Percentiles rank a stretch among this genome's conserved stretches.
phyloP scores from a whole-genome alignment of 2,797 vertebrate genomes.

The Pangasius krempfi region DNA sequence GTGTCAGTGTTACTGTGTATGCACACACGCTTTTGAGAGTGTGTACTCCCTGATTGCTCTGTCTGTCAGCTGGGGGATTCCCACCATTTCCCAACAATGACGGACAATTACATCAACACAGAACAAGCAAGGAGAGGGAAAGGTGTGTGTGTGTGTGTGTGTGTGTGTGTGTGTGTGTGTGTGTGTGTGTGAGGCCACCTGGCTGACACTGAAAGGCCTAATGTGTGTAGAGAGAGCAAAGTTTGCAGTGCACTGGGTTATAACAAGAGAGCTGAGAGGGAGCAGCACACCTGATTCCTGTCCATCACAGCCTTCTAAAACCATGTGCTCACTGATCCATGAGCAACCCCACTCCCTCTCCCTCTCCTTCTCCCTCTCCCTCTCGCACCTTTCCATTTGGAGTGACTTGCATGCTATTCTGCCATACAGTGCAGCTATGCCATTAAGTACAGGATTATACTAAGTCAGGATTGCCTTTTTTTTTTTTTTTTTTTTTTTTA shows the following conservation, averaged over 20 bases:
- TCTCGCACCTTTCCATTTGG: background rate
- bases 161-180: background rate
- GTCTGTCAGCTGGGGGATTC: conserved; percentile 23
- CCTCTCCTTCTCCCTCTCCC: background rate
- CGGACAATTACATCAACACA: conserved; percentile 29
- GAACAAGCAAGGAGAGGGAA: background rate
- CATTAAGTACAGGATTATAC: background rate
- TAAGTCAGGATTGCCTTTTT: background rate
- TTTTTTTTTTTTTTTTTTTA: background rate
- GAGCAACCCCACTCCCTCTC: background rate
- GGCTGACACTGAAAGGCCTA: conserved; percentile 16
- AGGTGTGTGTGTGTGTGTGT: background rate
- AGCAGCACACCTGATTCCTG: conserved; percentile 29
- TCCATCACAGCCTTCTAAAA: background rate
- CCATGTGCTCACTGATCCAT: conserved; percentile 28
- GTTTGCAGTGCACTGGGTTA: background rate
- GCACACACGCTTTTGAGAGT: background rate
- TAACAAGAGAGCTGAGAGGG: conserved; percentile 14
- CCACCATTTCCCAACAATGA: conserved; percentile 28
- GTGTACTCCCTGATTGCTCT: conserved; percentile 11
- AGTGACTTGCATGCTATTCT: background rate
- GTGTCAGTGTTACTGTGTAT: background rate
- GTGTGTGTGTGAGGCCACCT: background rate
- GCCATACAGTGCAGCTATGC: background rate
- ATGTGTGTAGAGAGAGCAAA: conserved; percentile 6